Evolutionary conservation across 2,113 vertebrate genomes (phyloP).

Genomic region (Alosa alosa): DNA sequence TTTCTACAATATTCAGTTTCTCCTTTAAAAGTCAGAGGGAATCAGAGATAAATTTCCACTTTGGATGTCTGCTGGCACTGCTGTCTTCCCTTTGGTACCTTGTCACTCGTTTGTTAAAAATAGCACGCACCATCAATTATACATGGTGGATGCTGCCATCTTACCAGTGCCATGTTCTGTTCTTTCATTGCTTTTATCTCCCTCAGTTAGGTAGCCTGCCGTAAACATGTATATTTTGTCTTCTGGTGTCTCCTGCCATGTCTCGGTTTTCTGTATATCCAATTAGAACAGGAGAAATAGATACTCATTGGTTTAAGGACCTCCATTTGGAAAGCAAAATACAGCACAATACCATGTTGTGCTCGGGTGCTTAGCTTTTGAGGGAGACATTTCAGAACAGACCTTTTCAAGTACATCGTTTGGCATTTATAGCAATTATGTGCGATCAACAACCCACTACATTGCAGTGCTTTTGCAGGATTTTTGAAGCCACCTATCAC

Average conservation of each 20-base stretch:
- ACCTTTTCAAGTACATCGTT: not conserved
- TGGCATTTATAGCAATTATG: not conserved
- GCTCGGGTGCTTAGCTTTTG: not conserved
- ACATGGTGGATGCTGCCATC: constrained; percentile 22
- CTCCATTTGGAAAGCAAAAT: too few species aligned
- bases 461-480: not conserved
- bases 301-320: too few species aligned
- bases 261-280: not conserved
- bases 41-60: not conserved
- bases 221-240: constrained; percentile 16
- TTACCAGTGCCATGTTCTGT: constrained; percentile 17
- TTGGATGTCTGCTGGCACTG: not conserved
- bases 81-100: constrained; percentile 15
- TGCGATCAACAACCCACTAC: not conserved
- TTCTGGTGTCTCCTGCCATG: not conserved
- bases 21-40: not conserved
- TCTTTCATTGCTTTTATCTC: constrained; percentile 27
- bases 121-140: constrained; percentile 31
- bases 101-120: constrained; percentile 25
- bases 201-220: not conserved
- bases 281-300: not conserved
- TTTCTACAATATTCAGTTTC: not conserved
- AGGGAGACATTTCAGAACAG: not conserved
- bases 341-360: not conserved
- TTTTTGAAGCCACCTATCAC: not conserved